A percentile compares a stretch with the other conserved stretches of the same genome.
phyloP scores from a whole-genome alignment of 2,888 invertebrate genomes.

The Eledone cirrhosa region DNA sequence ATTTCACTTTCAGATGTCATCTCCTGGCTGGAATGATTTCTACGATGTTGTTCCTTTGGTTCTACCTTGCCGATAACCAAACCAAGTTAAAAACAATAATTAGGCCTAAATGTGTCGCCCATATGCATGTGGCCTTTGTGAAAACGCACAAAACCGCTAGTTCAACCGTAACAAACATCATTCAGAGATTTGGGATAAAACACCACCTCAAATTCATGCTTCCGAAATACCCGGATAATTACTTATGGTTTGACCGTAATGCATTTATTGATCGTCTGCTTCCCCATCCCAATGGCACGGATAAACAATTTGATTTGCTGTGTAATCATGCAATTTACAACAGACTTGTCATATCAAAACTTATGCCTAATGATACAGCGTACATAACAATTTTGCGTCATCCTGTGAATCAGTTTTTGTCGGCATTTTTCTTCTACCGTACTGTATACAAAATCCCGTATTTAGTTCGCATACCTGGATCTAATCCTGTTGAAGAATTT shows the following conservation, averaged over 20 bases:
- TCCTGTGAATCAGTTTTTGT: constrained; percentile 44
- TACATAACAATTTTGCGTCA: constrained; percentile 46
- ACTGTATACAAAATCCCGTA: not conserved
- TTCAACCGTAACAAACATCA: constrained; percentile 52
- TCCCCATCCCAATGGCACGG: not conserved
- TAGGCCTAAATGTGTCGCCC: not conserved
- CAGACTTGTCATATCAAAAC: constrained; percentile 31
- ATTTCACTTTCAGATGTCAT: too few species aligned
- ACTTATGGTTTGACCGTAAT: not conserved
- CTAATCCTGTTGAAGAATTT: not conserved
- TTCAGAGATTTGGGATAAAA: constrained; percentile 46
- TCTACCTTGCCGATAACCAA: too few species aligned
- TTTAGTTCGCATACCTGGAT: not conserved
- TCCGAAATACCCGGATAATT: constrained; percentile 40
- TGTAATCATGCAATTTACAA: constrained; percentile 54
- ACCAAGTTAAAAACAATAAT: too few species aligned
- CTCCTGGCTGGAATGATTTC: too few species aligned
- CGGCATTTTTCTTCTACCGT: constrained; percentile 43
- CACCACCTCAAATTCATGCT: constrained; percentile 47
- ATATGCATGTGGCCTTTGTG: constrained; percentile 35
- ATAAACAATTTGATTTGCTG: constrained; percentile 30
- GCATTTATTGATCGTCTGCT: not conserved
- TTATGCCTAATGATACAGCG: constrained; percentile 33
- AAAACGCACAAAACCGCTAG: constrained; percentile 57
- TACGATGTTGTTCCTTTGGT: too few species aligned